These are phyloP conservation scores for Drosophila orena DNA, from an alignment of 1,140 invertebrate species.

Conservation along the genomic window DNA sequence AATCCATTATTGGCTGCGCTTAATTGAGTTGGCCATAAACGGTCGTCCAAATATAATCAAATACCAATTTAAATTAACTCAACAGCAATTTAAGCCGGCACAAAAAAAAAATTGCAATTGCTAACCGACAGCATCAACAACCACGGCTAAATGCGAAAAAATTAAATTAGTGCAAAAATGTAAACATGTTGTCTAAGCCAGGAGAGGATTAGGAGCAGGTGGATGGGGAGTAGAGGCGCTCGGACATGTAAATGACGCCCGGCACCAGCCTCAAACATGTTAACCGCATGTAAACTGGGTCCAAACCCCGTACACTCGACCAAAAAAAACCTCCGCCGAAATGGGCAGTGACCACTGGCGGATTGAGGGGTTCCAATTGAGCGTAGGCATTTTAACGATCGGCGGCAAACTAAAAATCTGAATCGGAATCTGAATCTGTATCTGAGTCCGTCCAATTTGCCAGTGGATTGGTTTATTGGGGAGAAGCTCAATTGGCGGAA, in stretches of 20 bases:
- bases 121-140: slow-evolving; percentile 54
- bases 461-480: slow-evolving; percentile 38
- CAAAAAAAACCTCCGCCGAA: background rate
- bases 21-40: slow-evolving; percentile 82
- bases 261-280: slow-evolving; percentile 76
- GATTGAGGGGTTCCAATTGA: slow-evolving; percentile 30
- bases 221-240: slow-evolving; percentile 56
- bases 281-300: slow-evolving; percentile 72
- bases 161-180: slow-evolving; percentile 83
- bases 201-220: slow-evolving; percentile 13
- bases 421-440: background rate
- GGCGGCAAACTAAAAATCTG: slow-evolving; percentile 19
- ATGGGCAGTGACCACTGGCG: slow-evolving; percentile 16
- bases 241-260: slow-evolving; percentile 80
- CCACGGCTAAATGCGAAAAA: slow-evolving; percentile 62
- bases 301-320: slow-evolving; percentile 4
- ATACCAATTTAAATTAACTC: slow-evolving; percentile 83
- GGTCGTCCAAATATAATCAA: slow-evolving; percentile 79
- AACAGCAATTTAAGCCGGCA: slow-evolving; percentile 76
- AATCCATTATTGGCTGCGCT: slow-evolving; percentile 80
- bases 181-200: slow-evolving; percentile 73
- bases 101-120: slow-evolving; percentile 41
- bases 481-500: slow-evolving; percentile 30
- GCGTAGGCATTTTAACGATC: slow-evolving; percentile 63
- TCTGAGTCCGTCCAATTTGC: slow-evolving; percentile 46